These are phyloP conservation scores for Dipodomys spectabilis DNA, from an alignment of 2,113 vertebrate genomes.

Conservation along the genomic window DNA sequence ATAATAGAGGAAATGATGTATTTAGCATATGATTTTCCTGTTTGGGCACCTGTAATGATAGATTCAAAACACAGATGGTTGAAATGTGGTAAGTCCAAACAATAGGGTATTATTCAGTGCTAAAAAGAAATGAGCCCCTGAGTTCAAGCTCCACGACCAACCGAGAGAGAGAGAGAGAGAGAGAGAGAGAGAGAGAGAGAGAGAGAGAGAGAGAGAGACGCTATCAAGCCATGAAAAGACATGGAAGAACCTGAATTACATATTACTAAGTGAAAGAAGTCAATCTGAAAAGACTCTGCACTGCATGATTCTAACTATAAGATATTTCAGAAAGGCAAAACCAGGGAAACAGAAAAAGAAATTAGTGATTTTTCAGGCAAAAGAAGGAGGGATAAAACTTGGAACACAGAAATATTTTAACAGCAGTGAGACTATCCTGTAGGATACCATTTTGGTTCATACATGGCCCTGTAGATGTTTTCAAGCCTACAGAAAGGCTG, in stretches of 20 bases:
- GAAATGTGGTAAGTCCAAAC: neutral
- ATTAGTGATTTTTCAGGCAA: neutral
- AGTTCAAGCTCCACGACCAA: too few relatives aligned
- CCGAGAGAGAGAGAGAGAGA: too few relatives aligned
- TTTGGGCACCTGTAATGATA: constrained; percentile 29
- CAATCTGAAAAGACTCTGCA: neutral
- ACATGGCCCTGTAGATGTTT: too few relatives aligned
- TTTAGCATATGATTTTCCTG: accelerated
- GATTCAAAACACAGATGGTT: constrained; percentile 34
- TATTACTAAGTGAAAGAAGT: neutral
- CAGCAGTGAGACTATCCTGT: neutral
- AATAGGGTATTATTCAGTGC: neutral
- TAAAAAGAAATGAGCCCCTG: neutral
- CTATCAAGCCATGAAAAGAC: neutral
- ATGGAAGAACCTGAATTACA: neutral
- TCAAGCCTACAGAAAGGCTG: neutral
- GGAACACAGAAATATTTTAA: neutral
- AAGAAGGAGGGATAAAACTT: neutral
- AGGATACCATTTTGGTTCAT: too few relatives aligned
- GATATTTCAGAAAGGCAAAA: neutral
- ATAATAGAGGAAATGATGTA: neutral
- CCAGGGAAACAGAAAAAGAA: neutral
- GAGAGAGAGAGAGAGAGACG: too few relatives aligned
- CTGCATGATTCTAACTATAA: neutral
- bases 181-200: too few relatives aligned